These are phyloP conservation scores for Thera britannica DNA, from an alignment of 2,888 invertebrate species.

Conservation along the genomic window DNA sequence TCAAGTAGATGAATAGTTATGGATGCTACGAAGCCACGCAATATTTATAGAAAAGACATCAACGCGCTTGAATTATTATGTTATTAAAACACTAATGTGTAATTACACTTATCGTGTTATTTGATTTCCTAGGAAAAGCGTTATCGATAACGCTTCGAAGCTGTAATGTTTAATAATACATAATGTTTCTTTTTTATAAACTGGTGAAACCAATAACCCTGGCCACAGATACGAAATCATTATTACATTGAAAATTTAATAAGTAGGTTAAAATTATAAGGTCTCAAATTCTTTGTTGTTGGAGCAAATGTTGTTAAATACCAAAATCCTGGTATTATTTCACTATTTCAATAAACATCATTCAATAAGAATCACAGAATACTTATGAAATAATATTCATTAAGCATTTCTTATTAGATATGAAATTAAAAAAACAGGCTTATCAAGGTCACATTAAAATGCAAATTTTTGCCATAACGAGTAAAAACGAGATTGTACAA, in stretches of 20 bases:
- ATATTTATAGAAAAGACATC: conserved; percentile 34
- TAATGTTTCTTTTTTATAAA: too few relatives aligned
- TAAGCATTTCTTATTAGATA: conserved; percentile 24
- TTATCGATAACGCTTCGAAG: too few relatives aligned
- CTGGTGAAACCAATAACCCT: too few relatives aligned
- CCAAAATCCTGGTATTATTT: conserved; percentile 2
- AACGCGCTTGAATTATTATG: conserved; percentile 27
- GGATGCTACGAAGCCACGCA: conserved; percentile 7
- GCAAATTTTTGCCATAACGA: conserved; percentile 20
- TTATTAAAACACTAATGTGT: background rate
- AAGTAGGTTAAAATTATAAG: too few relatives aligned
- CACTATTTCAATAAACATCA: too few relatives aligned
- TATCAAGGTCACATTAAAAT: conserved; percentile 29
- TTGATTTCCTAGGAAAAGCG: too few relatives aligned
- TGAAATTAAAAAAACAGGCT: conserved; percentile 24
- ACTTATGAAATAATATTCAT: background rate
- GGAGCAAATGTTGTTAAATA: background rate
- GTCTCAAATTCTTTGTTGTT: background rate
- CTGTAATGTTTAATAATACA: too few relatives aligned
- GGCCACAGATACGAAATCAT: background rate
- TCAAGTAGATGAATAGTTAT: background rate
- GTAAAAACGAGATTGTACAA: conserved; percentile 6
- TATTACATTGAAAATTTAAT: background rate
- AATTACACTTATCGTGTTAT: too few relatives aligned
- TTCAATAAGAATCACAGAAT: conserved; percentile 7